phyloP scores from a whole-genome alignment of 2,797 vertebrate species.

The Schizopygopsis pylzovi region DNA sequence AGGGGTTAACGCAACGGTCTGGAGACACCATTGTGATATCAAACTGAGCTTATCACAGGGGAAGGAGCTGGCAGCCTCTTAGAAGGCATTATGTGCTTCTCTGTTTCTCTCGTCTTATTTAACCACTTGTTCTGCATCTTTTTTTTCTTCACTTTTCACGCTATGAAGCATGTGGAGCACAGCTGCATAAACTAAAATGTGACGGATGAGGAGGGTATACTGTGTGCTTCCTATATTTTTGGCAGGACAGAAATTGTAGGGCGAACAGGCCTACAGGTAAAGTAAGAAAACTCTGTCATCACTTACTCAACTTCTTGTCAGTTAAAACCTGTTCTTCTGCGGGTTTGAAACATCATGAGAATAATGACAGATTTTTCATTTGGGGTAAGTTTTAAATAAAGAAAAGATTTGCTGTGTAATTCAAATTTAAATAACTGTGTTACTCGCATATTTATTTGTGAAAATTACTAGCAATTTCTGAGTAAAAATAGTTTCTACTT shows the following conservation, averaged over 20 bases:
- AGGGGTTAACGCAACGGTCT: conserved; percentile 76
- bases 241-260: neutral
- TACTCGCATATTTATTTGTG: no score
- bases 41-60: conserved; percentile 79
- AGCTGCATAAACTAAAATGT: neutral
- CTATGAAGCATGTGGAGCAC: conserved; percentile 75
- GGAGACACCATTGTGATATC: conserved; percentile 77
- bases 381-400: neutral
- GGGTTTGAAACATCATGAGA: neutral
- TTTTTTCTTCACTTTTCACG: conserved; percentile 69
- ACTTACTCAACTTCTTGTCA: neutral
- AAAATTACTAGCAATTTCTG: neutral
- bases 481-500: neutral
- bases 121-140: conserved; percentile 64
- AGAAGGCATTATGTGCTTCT: conserved; percentile 80
- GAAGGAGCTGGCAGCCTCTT: conserved; percentile 80
- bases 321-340: neutral
- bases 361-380: neutral
- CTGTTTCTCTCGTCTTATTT: conserved; percentile 69
- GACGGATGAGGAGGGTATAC: neutral
- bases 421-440: neutral
- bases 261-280: neutral
- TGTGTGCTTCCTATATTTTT: neutral
- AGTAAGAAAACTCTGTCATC: neutral
- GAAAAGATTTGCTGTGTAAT: neutral